Conservation (phyloP, 2,797 vertebrate species). For the Crenichthys baileyi region DNA sequence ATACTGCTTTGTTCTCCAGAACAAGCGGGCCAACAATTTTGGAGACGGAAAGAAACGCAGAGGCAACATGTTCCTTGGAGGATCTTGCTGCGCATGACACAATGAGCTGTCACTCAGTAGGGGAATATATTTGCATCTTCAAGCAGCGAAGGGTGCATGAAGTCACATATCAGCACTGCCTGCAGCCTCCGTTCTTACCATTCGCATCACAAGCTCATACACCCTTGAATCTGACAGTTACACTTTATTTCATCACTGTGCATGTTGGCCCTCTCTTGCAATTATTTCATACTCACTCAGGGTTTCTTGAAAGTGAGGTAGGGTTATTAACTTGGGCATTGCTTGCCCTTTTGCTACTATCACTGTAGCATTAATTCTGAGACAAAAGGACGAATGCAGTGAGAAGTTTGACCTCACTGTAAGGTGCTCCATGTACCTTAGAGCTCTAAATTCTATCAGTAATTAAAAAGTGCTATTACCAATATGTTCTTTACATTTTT, state of each 20-base stretch:
- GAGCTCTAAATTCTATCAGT: slow-evolving; percentile 31
- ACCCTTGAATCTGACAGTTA: slow-evolving; percentile 56
- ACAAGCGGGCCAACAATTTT: slow-evolving; percentile 48
- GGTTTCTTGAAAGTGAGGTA: slow-evolving; percentile 13
- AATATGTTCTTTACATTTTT: neutral
- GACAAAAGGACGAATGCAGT: slow-evolving; percentile 45
- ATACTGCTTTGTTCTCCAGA: slow-evolving; percentile 57
- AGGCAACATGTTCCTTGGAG: slow-evolving; percentile 47
- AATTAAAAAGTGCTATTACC: neutral
- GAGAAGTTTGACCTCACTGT: slow-evolving; percentile 63
- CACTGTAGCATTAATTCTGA: slow-evolving; percentile 51
- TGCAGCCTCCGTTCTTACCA: slow-evolving; percentile 18
- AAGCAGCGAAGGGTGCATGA: slow-evolving; percentile 44
- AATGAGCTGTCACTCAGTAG: slow-evolving; percentile 66
- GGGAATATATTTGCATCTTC: slow-evolving; percentile 69
- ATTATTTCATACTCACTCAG: slow-evolving; percentile 32
- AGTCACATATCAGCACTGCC: slow-evolving; percentile 43
- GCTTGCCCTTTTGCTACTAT: slow-evolving; percentile 51
- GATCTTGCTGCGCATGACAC: slow-evolving; percentile 47
- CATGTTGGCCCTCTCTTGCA: slow-evolving; percentile 22
- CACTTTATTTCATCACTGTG: slow-evolving; percentile 69
- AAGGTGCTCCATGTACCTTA: slow-evolving; percentile 50
- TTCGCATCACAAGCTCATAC: slow-evolving; percentile 10
- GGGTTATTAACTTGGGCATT: slow-evolving; percentile 40
- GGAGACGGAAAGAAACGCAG: slow-evolving; percentile 34